Evolutionary conservation across 2,888 invertebrate species (phyloP).

Genomic region (Metacarcinus magister): DNA sequence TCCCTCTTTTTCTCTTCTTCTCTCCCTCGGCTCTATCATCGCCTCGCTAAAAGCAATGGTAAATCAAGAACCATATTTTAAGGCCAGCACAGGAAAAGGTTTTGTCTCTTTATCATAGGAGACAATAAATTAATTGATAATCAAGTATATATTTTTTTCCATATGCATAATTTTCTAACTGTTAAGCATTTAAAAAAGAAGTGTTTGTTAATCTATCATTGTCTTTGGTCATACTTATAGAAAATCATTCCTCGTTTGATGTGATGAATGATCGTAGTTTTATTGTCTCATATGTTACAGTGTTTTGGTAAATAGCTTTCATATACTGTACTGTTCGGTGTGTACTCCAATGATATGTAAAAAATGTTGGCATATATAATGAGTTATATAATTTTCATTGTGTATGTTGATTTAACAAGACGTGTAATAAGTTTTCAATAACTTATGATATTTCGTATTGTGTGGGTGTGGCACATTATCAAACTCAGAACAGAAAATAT

Average conservation of each 20-base stretch:
- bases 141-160: neutral
- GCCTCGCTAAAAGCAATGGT: too few relatives aligned
- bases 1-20: too few relatives aligned
- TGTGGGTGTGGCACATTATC: too few relatives aligned
- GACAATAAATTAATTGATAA: neutral
- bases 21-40: too few relatives aligned
- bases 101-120: neutral
- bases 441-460: too few relatives aligned
- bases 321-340: neutral
- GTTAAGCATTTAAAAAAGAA: neutral
- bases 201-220: neutral
- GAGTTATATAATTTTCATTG: neutral
- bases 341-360: neutral
- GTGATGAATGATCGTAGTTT: neutral
- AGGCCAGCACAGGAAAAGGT: neutral
- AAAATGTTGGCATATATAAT: neutral
- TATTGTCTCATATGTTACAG: neutral
- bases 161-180: neutral
- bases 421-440: too few relatives aligned
- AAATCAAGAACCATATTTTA: neutral
- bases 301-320: neutral
- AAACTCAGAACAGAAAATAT: too few relatives aligned
- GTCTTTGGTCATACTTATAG: neutral
- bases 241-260: neutral
- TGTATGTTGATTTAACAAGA: neutral